Conservation (phyloP, 1,140 invertebrate genomes). For the Ectropis grisescens region DNA sequence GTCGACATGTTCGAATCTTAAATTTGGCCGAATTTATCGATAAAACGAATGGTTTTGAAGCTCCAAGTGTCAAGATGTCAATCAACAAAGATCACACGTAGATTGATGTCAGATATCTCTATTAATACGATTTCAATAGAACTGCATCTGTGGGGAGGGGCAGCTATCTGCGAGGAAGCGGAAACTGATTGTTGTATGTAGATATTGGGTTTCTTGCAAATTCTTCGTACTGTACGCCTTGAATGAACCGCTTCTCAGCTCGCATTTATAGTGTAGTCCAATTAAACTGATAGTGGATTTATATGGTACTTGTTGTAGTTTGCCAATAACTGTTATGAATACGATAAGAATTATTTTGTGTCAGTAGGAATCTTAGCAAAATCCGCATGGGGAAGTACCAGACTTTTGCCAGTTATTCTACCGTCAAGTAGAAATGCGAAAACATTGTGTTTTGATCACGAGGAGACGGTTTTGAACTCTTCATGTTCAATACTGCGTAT, state of each 20-base stretch:
- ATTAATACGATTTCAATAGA: conserved; percentile 18
- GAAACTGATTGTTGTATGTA: conserved; percentile 52
- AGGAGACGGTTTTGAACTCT: no score
- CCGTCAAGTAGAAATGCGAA: no score
- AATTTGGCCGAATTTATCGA: neutral
- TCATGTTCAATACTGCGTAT: no score
- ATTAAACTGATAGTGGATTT: neutral
- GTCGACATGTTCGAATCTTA: neutral
- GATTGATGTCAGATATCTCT: no score
- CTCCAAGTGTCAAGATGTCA: neutral
- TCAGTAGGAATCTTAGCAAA: no score
- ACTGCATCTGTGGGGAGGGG: conserved; percentile 31
- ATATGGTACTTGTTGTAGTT: neutral
- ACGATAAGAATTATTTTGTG: neutral
- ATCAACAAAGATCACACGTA: no score
- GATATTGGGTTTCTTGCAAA: conserved; percentile 41
- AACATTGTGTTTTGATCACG: no score
- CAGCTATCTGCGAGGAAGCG: conserved; percentile 55
- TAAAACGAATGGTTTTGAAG: neutral
- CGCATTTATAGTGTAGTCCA: neutral
- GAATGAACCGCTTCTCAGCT: neutral
- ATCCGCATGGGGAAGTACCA: no score
- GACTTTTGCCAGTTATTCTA: no score
- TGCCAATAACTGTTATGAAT: neutral
- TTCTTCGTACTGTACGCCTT: neutral